These are phyloP conservation scores for Arothron firmamentum DNA, from an alignment of 2,113 vertebrate species.

Conservation along the genomic window DNA sequence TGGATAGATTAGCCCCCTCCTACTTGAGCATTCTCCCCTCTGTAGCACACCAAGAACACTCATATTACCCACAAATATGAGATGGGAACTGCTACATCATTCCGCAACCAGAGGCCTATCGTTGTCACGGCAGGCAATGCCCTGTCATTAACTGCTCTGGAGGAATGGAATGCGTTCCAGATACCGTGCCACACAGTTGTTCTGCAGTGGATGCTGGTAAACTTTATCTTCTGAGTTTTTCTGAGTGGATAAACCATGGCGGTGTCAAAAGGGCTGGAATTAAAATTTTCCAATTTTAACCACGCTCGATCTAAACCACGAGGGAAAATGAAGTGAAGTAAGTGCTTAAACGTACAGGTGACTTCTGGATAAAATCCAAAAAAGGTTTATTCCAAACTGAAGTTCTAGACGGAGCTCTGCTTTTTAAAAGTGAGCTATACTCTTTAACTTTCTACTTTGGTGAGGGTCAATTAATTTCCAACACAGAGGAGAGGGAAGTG, in stretches of 20 bases:
- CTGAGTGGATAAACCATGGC: background rate
- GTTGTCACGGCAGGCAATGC: constrained; percentile 1
- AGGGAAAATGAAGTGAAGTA: no score
- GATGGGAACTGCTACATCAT: constrained; percentile 36
- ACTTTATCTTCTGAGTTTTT: constrained; percentile 7
- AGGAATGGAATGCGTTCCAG: constrained; percentile 28
- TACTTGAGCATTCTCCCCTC: constrained; percentile 28
- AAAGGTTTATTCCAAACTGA: no score
- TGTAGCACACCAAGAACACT: constrained; percentile 27
- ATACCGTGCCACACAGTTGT: constrained; percentile 1
- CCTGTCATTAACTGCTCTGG: constrained; percentile 21
- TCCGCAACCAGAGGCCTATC: constrained; percentile 19
- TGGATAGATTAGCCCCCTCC: constrained; percentile 43
- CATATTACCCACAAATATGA: constrained; percentile 41
- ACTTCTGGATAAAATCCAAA: constrained; percentile 4
- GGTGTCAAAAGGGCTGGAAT: background rate
- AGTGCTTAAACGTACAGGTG: no score
- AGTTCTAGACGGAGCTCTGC: no score
- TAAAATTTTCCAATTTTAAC: no score
- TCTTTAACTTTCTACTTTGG: constrained; percentile 29
- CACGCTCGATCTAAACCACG: no score
- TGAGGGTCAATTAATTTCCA: constrained; percentile 28
- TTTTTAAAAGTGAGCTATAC: no score
- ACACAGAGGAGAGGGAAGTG: background rate
- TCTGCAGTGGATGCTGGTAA: constrained; percentile 3